Conservation (phyloP, 2,113 vertebrate genomes). For the Malaclemys terrapin region DNA sequence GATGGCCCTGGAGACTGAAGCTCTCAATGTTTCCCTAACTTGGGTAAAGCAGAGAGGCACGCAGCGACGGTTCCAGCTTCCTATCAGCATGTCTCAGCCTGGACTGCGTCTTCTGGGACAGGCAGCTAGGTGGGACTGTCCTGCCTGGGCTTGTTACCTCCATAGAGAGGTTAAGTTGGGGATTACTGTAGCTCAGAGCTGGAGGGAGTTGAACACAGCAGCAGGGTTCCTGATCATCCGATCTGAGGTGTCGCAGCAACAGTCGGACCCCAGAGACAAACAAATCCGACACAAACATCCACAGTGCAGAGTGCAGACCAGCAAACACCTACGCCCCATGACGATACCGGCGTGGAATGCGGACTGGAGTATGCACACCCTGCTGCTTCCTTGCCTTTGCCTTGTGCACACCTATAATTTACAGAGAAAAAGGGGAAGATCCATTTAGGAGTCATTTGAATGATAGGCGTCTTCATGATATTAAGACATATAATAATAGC, state of each 20-base stretch:
- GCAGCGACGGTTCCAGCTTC: not conserved
- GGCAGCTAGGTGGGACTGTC: not conserved
- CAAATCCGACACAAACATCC: not conserved
- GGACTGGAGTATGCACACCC: not conserved
- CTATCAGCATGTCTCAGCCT: not conserved
- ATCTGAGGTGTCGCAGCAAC: accelerated
- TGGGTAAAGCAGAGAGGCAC: not conserved
- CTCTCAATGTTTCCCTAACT: not conserved
- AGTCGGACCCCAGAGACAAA: not conserved
- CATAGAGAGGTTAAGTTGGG: not conserved
- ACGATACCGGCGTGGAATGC: accelerated
- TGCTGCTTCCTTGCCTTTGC: not conserved
- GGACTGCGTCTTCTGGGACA: not conserved
- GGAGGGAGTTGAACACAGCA: not conserved
- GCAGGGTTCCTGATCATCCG: not conserved
- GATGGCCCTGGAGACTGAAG: conserved; percentile 4
- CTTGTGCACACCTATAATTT: conserved; percentile 8
- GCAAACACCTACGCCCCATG: not conserved
- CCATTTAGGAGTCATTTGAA: not conserved
- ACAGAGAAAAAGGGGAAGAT: conserved; percentile 1
- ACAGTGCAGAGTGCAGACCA: accelerated
- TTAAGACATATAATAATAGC: not conserved
- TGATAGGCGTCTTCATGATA: not conserved
- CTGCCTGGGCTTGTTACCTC: conserved; percentile 36
- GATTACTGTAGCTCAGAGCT: not conserved